phyloP scores from a whole-genome alignment of 2,113 vertebrate species.

The Gymnorhina tibicen region DNA sequence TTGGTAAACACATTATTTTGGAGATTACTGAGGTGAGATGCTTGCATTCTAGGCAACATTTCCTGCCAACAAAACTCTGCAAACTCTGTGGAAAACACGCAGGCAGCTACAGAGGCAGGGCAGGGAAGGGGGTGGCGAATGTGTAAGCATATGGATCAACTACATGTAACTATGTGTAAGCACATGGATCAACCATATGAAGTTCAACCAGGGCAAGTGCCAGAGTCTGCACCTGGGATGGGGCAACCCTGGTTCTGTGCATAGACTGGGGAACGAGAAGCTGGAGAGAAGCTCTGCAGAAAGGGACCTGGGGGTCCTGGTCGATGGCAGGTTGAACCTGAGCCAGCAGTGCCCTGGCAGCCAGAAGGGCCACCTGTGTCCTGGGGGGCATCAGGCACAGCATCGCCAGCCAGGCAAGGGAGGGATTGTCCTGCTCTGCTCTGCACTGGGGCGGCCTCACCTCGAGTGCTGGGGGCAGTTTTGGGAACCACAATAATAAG shows the following conservation, averaged over 20 bases:
- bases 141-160: neutral
- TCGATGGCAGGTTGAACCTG: neutral
- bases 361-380: accelerated
- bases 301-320: neutral
- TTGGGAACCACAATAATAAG: neutral
- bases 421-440: neutral
- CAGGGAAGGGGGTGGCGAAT: no score
- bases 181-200: neutral
- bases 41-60: neutral
- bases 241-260: neutral
- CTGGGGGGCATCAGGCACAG: neutral
- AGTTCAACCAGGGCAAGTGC: neutral
- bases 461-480: neutral
- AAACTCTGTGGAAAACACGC: neutral
- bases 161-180: neutral
- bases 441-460: neutral
- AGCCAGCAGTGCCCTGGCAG: neutral
- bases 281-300: neutral
- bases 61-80: neutral
- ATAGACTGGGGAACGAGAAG: neutral
- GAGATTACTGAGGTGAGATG: neutral
- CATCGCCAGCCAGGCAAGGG: neutral
- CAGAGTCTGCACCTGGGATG: neutral
- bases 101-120: neutral
- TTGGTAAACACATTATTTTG: neutral